phyloP scores from a whole-genome alignment of 2,113 vertebrate species.

The Poecile atricapillus region DNA sequence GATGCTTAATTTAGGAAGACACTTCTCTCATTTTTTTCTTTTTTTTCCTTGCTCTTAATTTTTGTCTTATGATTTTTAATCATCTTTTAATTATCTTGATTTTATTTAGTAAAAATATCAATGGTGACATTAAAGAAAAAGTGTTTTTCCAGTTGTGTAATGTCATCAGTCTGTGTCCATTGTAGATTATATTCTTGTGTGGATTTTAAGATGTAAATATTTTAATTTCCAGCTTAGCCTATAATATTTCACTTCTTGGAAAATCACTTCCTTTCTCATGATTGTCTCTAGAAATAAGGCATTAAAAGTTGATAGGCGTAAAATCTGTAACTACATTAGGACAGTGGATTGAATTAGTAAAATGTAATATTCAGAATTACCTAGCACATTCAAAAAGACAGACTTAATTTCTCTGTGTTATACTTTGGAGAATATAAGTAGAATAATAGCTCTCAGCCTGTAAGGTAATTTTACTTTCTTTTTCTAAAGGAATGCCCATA shows the following conservation, averaged over 20 bases:
- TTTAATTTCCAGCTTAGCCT: background rate
- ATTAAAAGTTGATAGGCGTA: background rate
- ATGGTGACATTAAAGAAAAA: background rate
- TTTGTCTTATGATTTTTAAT: background rate
- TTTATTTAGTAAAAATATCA: background rate
- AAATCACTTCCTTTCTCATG: background rate
- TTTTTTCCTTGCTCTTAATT: background rate
- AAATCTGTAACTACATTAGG: background rate
- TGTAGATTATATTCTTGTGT: background rate
- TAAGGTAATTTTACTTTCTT: background rate
- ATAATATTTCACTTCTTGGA: background rate
- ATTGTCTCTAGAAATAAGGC: background rate
- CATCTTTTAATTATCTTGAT: background rate
- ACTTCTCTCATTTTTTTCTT: background rate
- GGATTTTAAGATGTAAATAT: background rate
- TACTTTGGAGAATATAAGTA: background rate
- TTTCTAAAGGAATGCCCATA: background rate
- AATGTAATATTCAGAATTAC: background rate
- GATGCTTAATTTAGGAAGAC: background rate
- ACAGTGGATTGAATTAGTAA: background rate
- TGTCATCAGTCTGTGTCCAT: background rate
- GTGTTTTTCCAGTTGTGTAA: background rate
- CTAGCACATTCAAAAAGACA: background rate
- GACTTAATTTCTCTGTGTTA: background rate
- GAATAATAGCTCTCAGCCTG: background rate